Conservation (phyloP, 2,888 invertebrate species). For the Agrilus mali region DNA sequence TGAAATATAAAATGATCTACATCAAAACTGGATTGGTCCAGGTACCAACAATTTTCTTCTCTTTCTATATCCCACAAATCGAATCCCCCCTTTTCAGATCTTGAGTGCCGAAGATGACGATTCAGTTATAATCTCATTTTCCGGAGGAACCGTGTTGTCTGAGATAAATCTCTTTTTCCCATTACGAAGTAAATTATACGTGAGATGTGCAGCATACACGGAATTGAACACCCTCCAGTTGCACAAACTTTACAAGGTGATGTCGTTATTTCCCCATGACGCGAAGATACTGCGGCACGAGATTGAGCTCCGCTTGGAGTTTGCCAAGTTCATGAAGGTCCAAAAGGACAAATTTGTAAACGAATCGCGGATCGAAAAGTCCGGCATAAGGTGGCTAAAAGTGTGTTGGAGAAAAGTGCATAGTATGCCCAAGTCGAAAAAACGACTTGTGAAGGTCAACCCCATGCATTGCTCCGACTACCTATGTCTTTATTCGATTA, state of each 20-base stretch:
- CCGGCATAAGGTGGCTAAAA: constrained; percentile 6
- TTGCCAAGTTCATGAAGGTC: not conserved
- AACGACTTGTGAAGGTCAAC: not conserved
- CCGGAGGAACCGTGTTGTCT: constrained; percentile 40
- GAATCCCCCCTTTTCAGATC: not conserved
- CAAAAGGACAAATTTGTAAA: too few relatives aligned
- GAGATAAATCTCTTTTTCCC: constrained; percentile 38
- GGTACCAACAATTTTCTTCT: too few relatives aligned
- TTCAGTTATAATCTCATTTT: constrained; percentile 42
- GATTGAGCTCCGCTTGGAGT: not conserved
- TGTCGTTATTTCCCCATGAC: constrained; percentile 37
- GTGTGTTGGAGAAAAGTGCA: not conserved
- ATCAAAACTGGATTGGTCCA: constrained; percentile 40
- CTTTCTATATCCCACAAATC: too few relatives aligned
- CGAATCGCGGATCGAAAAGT: too few relatives aligned
- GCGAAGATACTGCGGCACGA: constrained; percentile 12
- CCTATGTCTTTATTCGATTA: constrained; percentile 16
- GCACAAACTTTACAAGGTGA: constrained; percentile 34
- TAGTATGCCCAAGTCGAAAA: not conserved
- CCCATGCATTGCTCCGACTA: constrained; percentile 12
- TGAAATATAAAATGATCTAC: constrained; percentile 40
- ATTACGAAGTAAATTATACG: constrained; percentile 23
- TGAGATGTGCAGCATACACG: constrained; percentile 40
- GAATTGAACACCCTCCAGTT: constrained; percentile 40
- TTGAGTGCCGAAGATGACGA: constrained; percentile 42